phyloP scores from a whole-genome alignment of 2,113 vertebrate genomes.

The Arizona elegans region DNA sequence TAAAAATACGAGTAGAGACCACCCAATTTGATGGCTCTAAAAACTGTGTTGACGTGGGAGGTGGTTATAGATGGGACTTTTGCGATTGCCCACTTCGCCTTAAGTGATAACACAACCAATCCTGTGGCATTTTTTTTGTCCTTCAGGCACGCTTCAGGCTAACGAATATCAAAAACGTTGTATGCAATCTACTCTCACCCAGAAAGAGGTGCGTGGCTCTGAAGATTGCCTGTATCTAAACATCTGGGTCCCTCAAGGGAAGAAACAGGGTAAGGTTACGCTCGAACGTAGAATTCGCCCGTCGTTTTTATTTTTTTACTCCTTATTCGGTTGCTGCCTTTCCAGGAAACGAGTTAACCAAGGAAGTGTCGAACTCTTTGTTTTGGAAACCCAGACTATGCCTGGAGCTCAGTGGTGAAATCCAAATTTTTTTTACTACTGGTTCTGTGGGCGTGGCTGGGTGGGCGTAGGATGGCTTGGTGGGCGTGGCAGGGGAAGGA shows the following conservation, averaged over 20 bases:
- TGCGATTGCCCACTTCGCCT: background rate
- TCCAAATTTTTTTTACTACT: too few species aligned
- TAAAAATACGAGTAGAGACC: background rate
- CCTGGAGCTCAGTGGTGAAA: background rate
- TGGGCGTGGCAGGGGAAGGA: too few species aligned
- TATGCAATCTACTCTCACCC: constrained; percentile 75
- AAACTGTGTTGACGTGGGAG: background rate
- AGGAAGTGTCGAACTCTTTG: background rate
- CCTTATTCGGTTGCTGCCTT: background rate
- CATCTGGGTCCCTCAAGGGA: constrained; percentile 88
- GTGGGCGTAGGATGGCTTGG: too few species aligned
- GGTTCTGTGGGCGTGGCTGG: too few species aligned
- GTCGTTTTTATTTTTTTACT: background rate
- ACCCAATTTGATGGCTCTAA: background rate
- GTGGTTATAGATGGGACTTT: background rate
- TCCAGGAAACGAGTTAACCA: background rate
- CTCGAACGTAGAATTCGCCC: background rate
- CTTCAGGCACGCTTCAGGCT: constrained; percentile 75
- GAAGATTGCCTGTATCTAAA: constrained; percentile 96
- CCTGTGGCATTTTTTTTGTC: background rate
- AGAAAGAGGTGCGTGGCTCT: constrained; percentile 66
- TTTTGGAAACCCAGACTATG: background rate
- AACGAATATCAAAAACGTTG: constrained; percentile 73
- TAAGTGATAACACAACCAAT: background rate
- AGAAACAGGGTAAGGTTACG: constrained; percentile 52